These are phyloP conservation scores for Meiosimyza platycephala DNA, from an alignment of 2,888 invertebrate species.

Conservation along the genomic window DNA sequence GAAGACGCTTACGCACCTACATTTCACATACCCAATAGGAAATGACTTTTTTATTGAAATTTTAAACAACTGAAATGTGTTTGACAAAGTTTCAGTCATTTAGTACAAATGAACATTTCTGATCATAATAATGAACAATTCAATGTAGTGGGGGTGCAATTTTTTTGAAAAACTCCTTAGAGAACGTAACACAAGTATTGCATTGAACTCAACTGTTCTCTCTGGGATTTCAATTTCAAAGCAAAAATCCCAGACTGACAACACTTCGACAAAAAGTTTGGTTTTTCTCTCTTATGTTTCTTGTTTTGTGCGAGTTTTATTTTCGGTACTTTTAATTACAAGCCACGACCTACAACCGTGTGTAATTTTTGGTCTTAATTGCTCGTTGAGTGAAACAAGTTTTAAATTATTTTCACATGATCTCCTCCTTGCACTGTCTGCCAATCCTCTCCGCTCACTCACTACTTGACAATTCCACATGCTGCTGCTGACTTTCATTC, in stretches of 20 bases:
- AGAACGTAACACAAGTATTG: too few species aligned
- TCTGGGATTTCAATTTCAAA: too few species aligned
- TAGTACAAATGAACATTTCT: too few species aligned
- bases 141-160: too few species aligned
- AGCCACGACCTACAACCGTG: conserved; percentile 24
- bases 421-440: conserved; percentile 1
- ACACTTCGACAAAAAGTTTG: conserved; percentile 8
- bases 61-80: too few species aligned
- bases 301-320: not conserved
- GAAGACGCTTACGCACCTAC: too few species aligned
- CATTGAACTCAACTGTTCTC: too few species aligned
- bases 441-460: not conserved
- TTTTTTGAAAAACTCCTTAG: too few species aligned
- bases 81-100: too few species aligned
- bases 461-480: not conserved
- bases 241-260: not conserved
- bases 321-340: conserved; percentile 26
- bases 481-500: not conserved
- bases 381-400: conserved; percentile 31
- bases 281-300: not conserved
- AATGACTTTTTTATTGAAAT: too few species aligned
- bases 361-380: conserved; percentile 28
- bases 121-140: too few species aligned
- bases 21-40: too few species aligned
- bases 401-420: conserved; percentile 26